These are phyloP conservation scores for honey bee (Apis mellifera) DNA, from an alignment of 1,140 invertebrate genomes.

Conservation along the genomic window DNA sequence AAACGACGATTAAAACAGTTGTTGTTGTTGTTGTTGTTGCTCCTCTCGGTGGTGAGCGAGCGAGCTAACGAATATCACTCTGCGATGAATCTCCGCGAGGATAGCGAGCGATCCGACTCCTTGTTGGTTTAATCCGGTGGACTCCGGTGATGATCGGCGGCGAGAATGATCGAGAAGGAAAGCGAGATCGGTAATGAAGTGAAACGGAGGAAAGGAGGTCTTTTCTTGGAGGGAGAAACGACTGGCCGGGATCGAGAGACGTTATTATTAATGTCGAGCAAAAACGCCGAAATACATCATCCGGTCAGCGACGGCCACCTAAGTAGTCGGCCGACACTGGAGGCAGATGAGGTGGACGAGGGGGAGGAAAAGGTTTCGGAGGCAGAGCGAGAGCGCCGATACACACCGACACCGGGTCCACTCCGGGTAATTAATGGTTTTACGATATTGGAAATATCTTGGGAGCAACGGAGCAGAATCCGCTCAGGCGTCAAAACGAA, in stretches of 20 bases:
- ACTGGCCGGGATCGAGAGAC: slow-evolving; percentile 42
- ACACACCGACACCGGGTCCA: slow-evolving; percentile 68
- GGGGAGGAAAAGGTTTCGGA: slow-evolving; percentile 63
- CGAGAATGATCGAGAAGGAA: neutral
- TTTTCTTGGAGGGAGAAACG: slow-evolving; percentile 42
- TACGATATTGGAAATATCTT: slow-evolving; percentile 78
- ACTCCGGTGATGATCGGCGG: neutral
- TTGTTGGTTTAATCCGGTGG: neutral
- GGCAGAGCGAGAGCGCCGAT: slow-evolving; percentile 33
- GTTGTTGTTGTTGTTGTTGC: too few species aligned
- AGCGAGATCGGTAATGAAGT: slow-evolving; percentile 9
- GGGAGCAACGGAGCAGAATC: slow-evolving; percentile 67
- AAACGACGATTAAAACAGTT: too few species aligned
- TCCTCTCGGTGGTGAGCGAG: too few species aligned
- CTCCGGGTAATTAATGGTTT: slow-evolving; percentile 78
- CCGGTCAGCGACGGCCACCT: slow-evolving; percentile 76
- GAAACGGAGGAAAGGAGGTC: slow-evolving; percentile 1
- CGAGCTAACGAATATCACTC: too few species aligned
- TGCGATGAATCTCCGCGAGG: too few species aligned
- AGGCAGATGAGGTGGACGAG: slow-evolving; percentile 15
- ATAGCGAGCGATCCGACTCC: too few species aligned
- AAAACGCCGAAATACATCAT: slow-evolving; percentile 77
- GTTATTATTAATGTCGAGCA: slow-evolving; percentile 77
- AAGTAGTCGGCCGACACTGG: slow-evolving; percentile 68
- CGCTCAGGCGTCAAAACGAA: slow-evolving; percentile 59